Percentiles rank a stretch among this genome's conserved stretches.
phyloP scores from a whole-genome alignment of 2,797 vertebrate genomes.

The Aphelocoma californica region DNA sequence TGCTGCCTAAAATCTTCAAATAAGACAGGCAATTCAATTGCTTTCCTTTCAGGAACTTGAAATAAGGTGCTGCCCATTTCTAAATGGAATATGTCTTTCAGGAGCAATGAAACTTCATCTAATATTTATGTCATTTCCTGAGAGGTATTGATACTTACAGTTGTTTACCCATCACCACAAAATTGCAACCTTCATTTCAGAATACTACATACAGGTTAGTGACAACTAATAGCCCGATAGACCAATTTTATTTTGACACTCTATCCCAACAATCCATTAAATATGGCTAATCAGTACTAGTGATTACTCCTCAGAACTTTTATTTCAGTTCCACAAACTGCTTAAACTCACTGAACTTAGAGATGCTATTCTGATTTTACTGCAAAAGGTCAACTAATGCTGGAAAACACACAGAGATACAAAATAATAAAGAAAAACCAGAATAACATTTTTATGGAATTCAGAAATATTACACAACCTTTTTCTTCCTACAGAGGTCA shows the following conservation, averaged over 20 bases:
- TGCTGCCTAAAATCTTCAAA: background rate
- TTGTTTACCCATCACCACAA: background rate
- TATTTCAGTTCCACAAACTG: background rate
- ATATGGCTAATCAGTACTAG: background rate
- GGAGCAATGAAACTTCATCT: background rate
- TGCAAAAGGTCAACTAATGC: background rate
- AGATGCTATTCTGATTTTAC: background rate
- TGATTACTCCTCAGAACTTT: background rate
- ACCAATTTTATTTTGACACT: background rate
- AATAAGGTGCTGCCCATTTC: background rate
- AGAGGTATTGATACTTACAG: background rate
- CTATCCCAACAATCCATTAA: background rate
- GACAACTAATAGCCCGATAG: background rate
- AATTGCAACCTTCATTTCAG: background rate
- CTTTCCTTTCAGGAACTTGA: background rate
- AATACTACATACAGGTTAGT: background rate
- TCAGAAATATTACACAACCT: background rate
- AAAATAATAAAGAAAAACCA: background rate
- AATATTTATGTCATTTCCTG: background rate
- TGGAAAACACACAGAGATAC: background rate
- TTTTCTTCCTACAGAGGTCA: background rate
- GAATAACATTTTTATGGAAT: background rate
- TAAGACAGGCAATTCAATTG: background rate
- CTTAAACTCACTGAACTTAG: background rate
- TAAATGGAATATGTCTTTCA: background rate